These are phyloP conservation scores for Hipposideros armiger DNA, from an alignment of 2,113 vertebrate species.

Conservation along the genomic window DNA sequence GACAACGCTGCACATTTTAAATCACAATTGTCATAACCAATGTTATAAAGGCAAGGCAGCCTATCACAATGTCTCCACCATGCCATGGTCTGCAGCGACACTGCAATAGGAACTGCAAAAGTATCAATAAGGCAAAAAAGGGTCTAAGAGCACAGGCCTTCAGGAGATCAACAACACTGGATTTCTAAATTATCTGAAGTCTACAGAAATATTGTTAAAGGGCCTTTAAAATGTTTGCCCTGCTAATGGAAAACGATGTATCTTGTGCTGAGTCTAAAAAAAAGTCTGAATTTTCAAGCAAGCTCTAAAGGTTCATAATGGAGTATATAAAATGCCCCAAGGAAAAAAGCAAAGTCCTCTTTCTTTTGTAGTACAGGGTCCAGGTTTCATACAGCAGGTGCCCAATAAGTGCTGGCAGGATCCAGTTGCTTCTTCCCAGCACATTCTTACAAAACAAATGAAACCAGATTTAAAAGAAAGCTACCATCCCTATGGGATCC, in stretches of 20 bases:
- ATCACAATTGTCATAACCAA: neutral
- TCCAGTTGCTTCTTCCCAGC: neutral
- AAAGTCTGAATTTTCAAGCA: neutral
- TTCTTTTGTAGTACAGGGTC: too few species aligned
- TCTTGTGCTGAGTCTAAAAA: neutral
- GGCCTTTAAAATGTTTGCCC: neutral
- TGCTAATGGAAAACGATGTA: neutral
- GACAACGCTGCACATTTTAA: neutral
- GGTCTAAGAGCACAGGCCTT: neutral
- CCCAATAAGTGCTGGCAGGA: neutral
- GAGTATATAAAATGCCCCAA: conserved; percentile 12
- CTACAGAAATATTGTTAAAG: neutral
- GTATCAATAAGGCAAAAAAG: neutral
- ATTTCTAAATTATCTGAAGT: neutral
- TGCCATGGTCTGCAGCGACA: neutral
- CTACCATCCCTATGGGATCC: conserved; percentile 16
- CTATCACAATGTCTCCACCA: too few species aligned
- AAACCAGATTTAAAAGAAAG: conserved; percentile 68
- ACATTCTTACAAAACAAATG: conserved; percentile 68
- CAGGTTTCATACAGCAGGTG: conserved; percentile 8
- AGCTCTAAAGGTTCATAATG: conserved; percentile 5
- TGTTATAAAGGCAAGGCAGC: neutral
- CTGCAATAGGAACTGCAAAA: neutral
- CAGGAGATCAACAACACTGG: neutral
- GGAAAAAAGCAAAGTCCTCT: neutral